Evolutionary conservation across 2,113 vertebrate genomes (phyloP), one percentile per base, ranked within the genome.

Genomic region (Lophius piscatorius): DNA sequence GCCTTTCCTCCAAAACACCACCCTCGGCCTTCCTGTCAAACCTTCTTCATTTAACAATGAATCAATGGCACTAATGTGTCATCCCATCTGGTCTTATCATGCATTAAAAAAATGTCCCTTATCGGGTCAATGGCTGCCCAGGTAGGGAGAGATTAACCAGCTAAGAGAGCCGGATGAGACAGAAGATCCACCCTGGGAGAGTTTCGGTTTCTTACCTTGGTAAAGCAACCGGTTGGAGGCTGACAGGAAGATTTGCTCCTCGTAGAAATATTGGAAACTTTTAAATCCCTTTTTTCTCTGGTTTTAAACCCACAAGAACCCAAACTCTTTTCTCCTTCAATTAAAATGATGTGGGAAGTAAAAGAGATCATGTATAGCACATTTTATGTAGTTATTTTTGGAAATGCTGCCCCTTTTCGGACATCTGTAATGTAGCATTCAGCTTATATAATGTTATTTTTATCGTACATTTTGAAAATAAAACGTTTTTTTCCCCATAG

Each of bases 21-120:
- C 77, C 77, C 63, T 59, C 10, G 16, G 44, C 60, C 78, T 76
- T 80, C 76, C 67, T 68, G 66, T 66, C 56, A 71, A 82, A 66
- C 71, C 58, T 24, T 36, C 18, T 56, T 28, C 55, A 48, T 74
- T 61, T 71, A 56, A 83, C 73, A 31, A 42, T 48, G 49, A 73
- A 89, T 88, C 86, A 60, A 86, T 87, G 78, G n/a, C 21, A n/a
- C 50, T 80, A 74, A 64, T 82, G 41, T 61, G 63, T 17, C 38
- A 23, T 39, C 44, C 67, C 76, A 66, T 68, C 70, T 63, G 74
- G 58, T 38, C 47, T 77, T 40, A 63, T 65, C 70, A 46, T 50
- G 36, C 17, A 29, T 26, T n/a, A n/a, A 34, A 58, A 59, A 36
- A 74, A 75, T 45, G 46, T 9, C 18, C 54, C 60, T 35, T 47